phyloP scores from a whole-genome alignment of 1,140 invertebrate species.

The Leptopilina boulardi region DNA sequence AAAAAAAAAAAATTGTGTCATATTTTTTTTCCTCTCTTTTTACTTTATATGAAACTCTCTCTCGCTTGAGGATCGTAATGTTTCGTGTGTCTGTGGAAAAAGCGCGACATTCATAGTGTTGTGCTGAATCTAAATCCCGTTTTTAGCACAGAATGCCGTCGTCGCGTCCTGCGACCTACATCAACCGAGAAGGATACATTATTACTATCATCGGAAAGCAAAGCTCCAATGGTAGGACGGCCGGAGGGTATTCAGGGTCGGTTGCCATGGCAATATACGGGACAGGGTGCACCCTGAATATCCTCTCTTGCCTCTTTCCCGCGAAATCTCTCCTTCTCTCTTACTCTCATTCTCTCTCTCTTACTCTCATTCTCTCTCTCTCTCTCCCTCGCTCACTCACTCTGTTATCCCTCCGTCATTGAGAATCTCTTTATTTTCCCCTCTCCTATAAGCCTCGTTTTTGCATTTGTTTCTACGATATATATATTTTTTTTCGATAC shows the following conservation, averaged over 20 bases:
- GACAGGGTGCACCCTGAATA: constrained; percentile 47
- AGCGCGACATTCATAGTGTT: constrained; percentile 12
- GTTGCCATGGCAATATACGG: constrained; percentile 55
- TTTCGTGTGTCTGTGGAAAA: not conserved
- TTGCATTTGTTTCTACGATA: not conserved
- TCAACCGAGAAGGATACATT: constrained; percentile 54
- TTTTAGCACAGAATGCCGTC: constrained; percentile 47
- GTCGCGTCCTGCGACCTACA: constrained; percentile 55
- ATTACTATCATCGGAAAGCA: constrained; percentile 56
- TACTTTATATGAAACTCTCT: not conserved
- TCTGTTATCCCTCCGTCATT: not conserved
- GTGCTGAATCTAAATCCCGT: constrained; percentile 37
- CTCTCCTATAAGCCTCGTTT: not conserved
- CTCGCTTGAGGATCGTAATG: not conserved
- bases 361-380: not conserved
- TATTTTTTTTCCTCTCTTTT: not conserved
- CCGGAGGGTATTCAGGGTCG: constrained; percentile 50
- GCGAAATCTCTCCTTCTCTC: constrained; percentile 16
- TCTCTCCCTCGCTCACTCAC: not conserved
- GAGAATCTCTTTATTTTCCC: constrained; percentile 6
- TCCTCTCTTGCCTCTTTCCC: constrained; percentile 40
- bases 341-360: constrained; percentile 9
- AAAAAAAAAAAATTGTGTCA: not conserved
- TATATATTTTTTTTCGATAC: not conserved
- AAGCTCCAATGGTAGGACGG: constrained; percentile 50